Conservation (phyloP, 2,888 invertebrate species). For the Drosophila austrosaltans region DNA sequence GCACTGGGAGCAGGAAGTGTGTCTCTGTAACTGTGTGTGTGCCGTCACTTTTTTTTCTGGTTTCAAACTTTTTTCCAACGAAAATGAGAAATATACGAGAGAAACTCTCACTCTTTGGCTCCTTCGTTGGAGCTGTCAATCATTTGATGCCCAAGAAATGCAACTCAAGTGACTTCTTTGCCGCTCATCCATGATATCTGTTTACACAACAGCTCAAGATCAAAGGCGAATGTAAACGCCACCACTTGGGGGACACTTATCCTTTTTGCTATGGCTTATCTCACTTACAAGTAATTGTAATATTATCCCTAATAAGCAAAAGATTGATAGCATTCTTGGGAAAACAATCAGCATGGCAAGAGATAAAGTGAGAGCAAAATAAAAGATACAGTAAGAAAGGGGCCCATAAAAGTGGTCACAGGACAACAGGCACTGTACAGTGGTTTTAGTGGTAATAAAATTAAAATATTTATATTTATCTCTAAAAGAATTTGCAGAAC, state of each 20-base stretch:
- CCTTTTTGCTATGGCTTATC: constrained; percentile 55
- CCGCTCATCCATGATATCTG: constrained; percentile 46
- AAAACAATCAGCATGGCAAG: constrained; percentile 52
- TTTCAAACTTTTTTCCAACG: constrained; percentile 32
- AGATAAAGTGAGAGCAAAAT: neutral
- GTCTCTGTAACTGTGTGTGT: neutral
- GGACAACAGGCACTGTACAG: neutral
- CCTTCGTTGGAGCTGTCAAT: constrained; percentile 52
- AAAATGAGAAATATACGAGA: constrained; percentile 17
- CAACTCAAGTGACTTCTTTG: constrained; percentile 35
- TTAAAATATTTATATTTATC: too few relatives aligned
- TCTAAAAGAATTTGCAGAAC: too few relatives aligned
- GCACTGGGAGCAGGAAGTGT: constrained; percentile 38
- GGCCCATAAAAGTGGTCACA: constrained; percentile 46
- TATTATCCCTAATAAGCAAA: constrained; percentile 78
- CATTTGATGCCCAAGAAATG: constrained; percentile 30
- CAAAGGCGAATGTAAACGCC: constrained; percentile 31
- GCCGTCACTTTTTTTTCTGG: constrained; percentile 6
- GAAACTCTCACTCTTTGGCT: constrained; percentile 9
- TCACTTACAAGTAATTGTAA: constrained; percentile 78
- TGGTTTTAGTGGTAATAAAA: neutral
- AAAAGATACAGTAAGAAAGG: constrained; percentile 14
- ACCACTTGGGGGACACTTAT: constrained; percentile 25
- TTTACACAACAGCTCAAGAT: constrained; percentile 49
- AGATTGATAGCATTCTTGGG: constrained; percentile 76